phyloP scores from a whole-genome alignment of 2,888 invertebrate genomes.

The Heteropelma amictum region DNA sequence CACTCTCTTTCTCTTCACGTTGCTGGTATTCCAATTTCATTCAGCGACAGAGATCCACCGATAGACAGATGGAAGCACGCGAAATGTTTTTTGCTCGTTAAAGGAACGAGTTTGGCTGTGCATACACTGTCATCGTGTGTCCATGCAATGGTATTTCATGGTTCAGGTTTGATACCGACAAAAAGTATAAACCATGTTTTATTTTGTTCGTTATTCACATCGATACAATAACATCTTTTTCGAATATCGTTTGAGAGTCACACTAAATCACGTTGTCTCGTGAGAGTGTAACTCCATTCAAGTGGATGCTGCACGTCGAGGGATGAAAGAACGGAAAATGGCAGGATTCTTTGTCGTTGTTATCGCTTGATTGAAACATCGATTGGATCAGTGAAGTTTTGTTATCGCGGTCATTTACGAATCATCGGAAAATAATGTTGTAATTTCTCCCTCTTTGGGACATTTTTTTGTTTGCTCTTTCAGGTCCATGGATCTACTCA shows the following conservation, averaged over 20 bases:
- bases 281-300: neutral
- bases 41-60: slow-evolving; percentile 36
- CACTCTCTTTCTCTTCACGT: slow-evolving; percentile 1
- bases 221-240: slow-evolving; percentile 14
- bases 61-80: slow-evolving; percentile 37
- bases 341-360: neutral
- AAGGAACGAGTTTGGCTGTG: slow-evolving; percentile 32
- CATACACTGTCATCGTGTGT: neutral
- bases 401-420: neutral
- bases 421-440: no score
- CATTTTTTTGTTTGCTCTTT: neutral
- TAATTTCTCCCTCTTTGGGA: neutral
- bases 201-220: slow-evolving; percentile 39
- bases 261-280: slow-evolving; percentile 6
- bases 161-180: slow-evolving; percentile 14
- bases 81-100: slow-evolving; percentile 54
- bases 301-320: no score
- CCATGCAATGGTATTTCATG: slow-evolving; percentile 15
- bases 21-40: slow-evolving; percentile 51
- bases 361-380: neutral
- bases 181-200: slow-evolving; percentile 2
- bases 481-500: no score
- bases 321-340: neutral
- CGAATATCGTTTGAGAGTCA: slow-evolving; percentile 6
- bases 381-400: slow-evolving; percentile 5